Evolutionary conservation across 2,888 invertebrate species (phyloP), one percentile per base, ranked within the genome.

Genomic region (Teinopalpus imperialis): DNA sequence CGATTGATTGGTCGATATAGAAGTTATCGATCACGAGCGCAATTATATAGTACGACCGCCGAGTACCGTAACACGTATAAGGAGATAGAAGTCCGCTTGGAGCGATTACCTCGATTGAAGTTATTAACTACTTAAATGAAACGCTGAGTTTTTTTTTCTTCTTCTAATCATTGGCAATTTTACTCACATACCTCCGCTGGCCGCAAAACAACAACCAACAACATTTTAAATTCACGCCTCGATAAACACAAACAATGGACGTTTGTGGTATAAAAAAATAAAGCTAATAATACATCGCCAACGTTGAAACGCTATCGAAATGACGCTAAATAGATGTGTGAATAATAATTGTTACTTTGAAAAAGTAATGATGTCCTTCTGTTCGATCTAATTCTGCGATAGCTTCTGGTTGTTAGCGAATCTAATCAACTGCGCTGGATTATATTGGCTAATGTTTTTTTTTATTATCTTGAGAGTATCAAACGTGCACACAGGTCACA

Each of bases 111-210:
- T 1, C 59, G 56, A 66, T 71, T 63, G 66, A 53, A 59, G 56
- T 58, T 61, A 67, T 70, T 71, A 73, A 63, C 63, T 67, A 60
- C 66, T 66, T 69, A 62, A 66, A 62, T 55, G 58, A 61, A 73
- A 67, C 57, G 64, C 65, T 56, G 57, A 67, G 56, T 59, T 66
- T 54, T 54, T 59, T 63, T 58, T 56, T 44, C 16, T 31, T 18
- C 18, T 24, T 37, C 39, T 45, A 66, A 70, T 73, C 56, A 59
- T 51, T 51, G 48, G 60, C 61, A 59, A 69, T 58, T 64, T 61
- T 59, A 52, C 49, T 51, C 51, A 59, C 66, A 68, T 69, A 59
- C 63, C 57, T 31, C 10, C 9, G 20, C 23, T 31, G 30, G 37
- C 16, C 24, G 37, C 31, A 24, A 31, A 44, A 32, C 37, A 45